phyloP scores from a whole-genome alignment of 2,888 invertebrate species.

The Ryuthela nishihirai region DNA sequence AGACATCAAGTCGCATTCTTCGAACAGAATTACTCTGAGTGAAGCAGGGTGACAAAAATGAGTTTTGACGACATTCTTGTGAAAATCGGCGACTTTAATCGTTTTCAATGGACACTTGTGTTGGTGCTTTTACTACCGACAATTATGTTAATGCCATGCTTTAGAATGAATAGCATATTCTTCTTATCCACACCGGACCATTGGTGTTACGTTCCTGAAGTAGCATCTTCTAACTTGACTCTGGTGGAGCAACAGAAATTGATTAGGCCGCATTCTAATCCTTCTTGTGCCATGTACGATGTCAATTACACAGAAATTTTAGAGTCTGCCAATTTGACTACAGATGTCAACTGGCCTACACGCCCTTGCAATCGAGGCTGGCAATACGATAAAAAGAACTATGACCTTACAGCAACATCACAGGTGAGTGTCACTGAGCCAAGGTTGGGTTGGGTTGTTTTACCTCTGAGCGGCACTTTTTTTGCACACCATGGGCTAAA shows the following conservation, averaged over 20 bases:
- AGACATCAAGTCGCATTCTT: too few species aligned
- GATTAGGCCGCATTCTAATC: too few species aligned
- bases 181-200: too few species aligned
- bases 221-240: too few species aligned
- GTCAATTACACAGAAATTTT: conserved; percentile 60
- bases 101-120: conserved; percentile 71
- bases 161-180: conserved; percentile 9
- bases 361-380: conserved; percentile 68
- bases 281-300: too few species aligned
- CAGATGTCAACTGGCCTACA: conserved; percentile 48
- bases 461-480: too few species aligned
- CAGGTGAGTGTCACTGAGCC: conserved; percentile 60
- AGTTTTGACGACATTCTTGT: conserved; percentile 55
- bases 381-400: conserved; percentile 65
- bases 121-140: conserved; percentile 82
- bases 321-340: conserved; percentile 43
- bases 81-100: conserved; percentile 82
- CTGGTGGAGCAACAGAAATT: too few species aligned
- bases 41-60: too few species aligned
- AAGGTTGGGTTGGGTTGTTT: too few species aligned
- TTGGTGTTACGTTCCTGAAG: too few species aligned
- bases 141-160: conserved; percentile 80
- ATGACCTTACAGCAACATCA: conserved; percentile 67
- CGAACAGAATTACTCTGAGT: too few species aligned
- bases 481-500: too few species aligned